phyloP scores from a whole-genome alignment of 2,888 invertebrate species.

The Parnassius glacialis region DNA sequence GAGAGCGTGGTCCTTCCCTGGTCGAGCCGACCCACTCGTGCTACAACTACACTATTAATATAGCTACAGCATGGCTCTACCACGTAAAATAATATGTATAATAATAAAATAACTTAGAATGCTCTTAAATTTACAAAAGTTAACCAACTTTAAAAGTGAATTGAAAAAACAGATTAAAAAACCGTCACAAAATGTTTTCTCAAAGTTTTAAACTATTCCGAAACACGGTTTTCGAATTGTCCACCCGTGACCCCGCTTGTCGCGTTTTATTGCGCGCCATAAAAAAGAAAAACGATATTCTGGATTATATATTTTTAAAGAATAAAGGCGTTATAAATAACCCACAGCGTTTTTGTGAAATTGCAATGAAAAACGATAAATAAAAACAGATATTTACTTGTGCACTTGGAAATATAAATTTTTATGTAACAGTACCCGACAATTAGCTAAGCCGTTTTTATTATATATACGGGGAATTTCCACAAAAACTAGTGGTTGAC shows the following conservation, averaged over 20 bases:
- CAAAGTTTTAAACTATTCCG: conserved; percentile 32
- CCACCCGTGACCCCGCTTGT: conserved; percentile 46
- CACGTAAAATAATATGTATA: no score
- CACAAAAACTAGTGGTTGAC: no score
- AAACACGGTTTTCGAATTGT: conserved; percentile 41
- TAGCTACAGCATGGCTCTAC: no score
- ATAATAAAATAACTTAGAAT: neutral
- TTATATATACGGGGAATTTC: no score
- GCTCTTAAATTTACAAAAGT: neutral
- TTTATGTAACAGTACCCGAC: no score
- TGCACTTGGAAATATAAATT: no score
- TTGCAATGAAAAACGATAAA: neutral
- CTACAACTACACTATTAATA: no score
- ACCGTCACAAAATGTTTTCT: conserved; percentile 12
- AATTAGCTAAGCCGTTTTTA: no score
- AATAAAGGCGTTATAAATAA: conserved; percentile 54
- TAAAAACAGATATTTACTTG: no score
- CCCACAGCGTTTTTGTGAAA: conserved; percentile 43
- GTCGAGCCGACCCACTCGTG: no score
- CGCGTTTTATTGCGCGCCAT: conserved; percentile 52
- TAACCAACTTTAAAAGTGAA: neutral
- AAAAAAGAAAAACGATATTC: conserved; percentile 45
- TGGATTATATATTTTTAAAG: conserved; percentile 50
- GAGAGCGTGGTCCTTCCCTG: no score
- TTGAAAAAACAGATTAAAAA: conserved; percentile 5